A percentile compares a stretch with the other conserved stretches of the same genome.
These are phyloP conservation scores for Morone chrysops DNA, from an alignment of 2,113 vertebrate species.

Conservation along the genomic window DNA sequence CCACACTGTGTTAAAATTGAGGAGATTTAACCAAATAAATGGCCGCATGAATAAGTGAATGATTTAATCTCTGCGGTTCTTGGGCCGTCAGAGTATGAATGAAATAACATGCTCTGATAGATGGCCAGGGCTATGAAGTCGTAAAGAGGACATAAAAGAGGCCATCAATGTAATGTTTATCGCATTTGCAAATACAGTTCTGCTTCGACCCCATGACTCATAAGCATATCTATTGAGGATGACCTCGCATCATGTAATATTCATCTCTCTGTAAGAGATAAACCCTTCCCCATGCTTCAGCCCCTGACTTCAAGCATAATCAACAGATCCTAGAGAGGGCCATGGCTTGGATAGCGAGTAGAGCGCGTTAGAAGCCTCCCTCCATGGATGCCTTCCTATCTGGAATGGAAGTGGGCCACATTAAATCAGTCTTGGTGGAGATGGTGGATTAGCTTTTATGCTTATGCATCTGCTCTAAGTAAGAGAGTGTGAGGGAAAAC, in stretches of 20 bases:
- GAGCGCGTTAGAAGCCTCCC: neutral
- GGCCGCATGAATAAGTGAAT: conserved; percentile 33
- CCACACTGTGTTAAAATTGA: conserved; percentile 37
- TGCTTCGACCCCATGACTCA: conserved; percentile 39
- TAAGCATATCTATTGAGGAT: conserved; percentile 34
- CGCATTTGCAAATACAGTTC: conserved; percentile 54
- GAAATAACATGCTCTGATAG: conserved; percentile 49
- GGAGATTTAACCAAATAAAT: conserved; percentile 54
- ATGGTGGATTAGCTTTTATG: conserved; percentile 58
- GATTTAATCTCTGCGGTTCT: conserved; percentile 49
- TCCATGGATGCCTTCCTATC: conserved; percentile 19
- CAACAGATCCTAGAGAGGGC: conserved; percentile 27
- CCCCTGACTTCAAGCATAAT: conserved; percentile 44
- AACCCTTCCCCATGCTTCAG: conserved; percentile 27
- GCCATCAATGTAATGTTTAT: conserved; percentile 59
- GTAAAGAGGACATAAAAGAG: conserved; percentile 60
- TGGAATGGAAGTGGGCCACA: conserved; percentile 60
- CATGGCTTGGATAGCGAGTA: neutral
- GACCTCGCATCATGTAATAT: conserved; percentile 56
- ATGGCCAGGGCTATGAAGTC: conserved; percentile 42
- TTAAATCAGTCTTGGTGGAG: conserved; percentile 66
- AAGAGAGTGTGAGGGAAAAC: conserved; percentile 64
- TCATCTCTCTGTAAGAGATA: conserved; percentile 44
- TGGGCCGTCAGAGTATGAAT: conserved; percentile 20
- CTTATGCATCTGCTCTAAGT: conserved; percentile 62